Evolutionary conservation across 37 sponge, comb jelly and placozoan species (phyloP), one percentile per base, ranked within the genome.

Genomic region (Tethya wilhelma): DNA sequence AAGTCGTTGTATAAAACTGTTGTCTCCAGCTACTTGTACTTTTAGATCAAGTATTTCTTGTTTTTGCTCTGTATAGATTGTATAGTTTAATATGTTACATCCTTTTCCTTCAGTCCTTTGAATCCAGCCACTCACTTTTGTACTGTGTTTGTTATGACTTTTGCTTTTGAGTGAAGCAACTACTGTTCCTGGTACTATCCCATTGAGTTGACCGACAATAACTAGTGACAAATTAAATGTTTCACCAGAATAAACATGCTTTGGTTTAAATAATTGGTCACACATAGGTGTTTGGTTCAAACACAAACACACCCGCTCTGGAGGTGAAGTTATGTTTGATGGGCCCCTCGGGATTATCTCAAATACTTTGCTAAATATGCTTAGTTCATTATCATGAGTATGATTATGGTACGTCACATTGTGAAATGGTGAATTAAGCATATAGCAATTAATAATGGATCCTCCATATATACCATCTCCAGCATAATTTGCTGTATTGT

Each of bases 241-340:
- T 56, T 80, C 56, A 28, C 69, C 70, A 8, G 80, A 70, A 57
- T 57, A 80, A 8, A 60, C 62, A 34, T 9, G 45, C 11, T 2
- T 20, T 53, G 53, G 29, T 11, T 26, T 1, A 26, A 23, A 23
- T 4, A 1, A 34, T 41, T 28, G 1, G 6, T 53, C 55, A 42
- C 49, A 49, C n/a, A n/a, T n/a, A n/a, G n/a, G n/a, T n/a, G n/a
- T n/a, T n/a, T n/a, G n/a, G n/a, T n/a, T n/a, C n/a, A n/a, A n/a
- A n/a, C n/a, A n/a, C 12, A 49, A 23, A 46, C 44, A 72, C 1
- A 29, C 44, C 14, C n/a, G 29, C 30, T 49, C 33, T 1, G 36
- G 73, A 30, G 42, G 53, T 2, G 44, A 43, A 30, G 73, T n/a
- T n/a, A n/a, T n/a, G n/a, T n/a, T n/a, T n/a, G n/a, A n/a, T n/a